phyloP scores from a whole-genome alignment of 64 coral and sea anemone genomes.

The Montipora sp. region DNA sequence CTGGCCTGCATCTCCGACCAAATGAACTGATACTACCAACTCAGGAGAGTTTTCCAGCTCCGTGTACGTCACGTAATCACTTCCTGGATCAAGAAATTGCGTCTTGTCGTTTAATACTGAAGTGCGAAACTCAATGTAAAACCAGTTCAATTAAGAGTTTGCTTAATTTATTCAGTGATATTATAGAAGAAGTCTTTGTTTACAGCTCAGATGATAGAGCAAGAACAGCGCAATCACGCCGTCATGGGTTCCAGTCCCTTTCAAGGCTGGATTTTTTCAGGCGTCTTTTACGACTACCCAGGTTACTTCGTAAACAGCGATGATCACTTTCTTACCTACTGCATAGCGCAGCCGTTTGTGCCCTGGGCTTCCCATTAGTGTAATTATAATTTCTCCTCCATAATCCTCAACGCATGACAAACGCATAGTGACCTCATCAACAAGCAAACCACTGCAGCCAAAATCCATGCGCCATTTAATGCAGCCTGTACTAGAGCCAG shows the following conservation, averaged over 20 bases:
- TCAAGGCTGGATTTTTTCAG: too few relatives aligned
- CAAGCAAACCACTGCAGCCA: conserved; percentile 81
- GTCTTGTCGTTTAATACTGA: not conserved
- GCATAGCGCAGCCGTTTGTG: conserved; percentile 74
- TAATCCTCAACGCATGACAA: conserved; percentile 58
- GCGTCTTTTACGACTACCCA: too few relatives aligned
- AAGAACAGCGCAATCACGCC: too few relatives aligned
- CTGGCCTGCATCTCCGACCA: conserved; percentile 86
- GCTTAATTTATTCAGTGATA: too few relatives aligned
- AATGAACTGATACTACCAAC: conserved; percentile 81
- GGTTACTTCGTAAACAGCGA: not conserved
- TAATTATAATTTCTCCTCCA: conserved; percentile 87
- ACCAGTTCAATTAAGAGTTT: too few relatives aligned
- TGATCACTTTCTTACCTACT: conserved; percentile 60
- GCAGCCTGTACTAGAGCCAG: conserved; percentile 69
- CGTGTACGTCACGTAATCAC: conserved; percentile 77
- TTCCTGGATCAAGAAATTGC: conserved; percentile 34
- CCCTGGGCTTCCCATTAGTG: conserved; percentile 65
- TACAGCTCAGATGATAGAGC: too few relatives aligned
- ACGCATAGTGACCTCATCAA: conserved; percentile 86
- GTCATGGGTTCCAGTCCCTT: too few relatives aligned
- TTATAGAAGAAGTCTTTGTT: too few relatives aligned
- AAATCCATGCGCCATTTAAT: conserved; percentile 94
- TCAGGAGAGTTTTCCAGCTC: conserved; percentile 75
- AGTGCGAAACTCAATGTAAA: too few relatives aligned